These are phyloP conservation scores for Telmatherina bonti DNA, from an alignment of 2,797 vertebrate genomes.

Conservation along the genomic window DNA sequence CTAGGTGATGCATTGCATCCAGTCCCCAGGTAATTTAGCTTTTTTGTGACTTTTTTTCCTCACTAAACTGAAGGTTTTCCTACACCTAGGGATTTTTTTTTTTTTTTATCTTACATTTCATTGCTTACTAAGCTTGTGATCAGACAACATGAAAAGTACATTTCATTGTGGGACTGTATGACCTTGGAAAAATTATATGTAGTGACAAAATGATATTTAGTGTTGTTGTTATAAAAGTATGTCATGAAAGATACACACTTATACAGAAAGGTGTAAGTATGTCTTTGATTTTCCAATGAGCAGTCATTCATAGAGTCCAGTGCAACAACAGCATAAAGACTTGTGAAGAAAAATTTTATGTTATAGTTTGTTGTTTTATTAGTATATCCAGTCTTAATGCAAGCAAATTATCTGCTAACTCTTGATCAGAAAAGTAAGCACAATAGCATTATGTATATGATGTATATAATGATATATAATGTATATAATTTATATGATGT, in stretches of 20 bases:
- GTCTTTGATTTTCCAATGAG: background rate
- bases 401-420: background rate
- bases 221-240: too few species aligned
- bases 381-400: background rate
- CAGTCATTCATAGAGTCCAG: constrained; percentile 4
- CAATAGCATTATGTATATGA: too few species aligned
- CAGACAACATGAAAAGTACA: background rate
- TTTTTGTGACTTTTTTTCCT: background rate
- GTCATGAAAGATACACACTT: background rate
- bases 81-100: background rate
- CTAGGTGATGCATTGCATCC: too few species aligned
- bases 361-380: background rate
- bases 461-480: too few species aligned
- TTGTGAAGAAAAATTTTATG: too few species aligned
- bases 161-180: background rate
- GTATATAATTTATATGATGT: too few species aligned
- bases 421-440: background rate
- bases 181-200: background rate
- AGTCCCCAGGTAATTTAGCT: background rate
- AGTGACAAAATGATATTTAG: background rate
- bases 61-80: background rate
- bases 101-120: background rate
- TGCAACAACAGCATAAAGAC: too few species aligned
- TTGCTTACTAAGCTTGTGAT: background rate
- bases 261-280: background rate